These are phyloP conservation scores for Ceyx cyanopectus DNA, from an alignment of 2,113 vertebrate species.

Conservation along the genomic window DNA sequence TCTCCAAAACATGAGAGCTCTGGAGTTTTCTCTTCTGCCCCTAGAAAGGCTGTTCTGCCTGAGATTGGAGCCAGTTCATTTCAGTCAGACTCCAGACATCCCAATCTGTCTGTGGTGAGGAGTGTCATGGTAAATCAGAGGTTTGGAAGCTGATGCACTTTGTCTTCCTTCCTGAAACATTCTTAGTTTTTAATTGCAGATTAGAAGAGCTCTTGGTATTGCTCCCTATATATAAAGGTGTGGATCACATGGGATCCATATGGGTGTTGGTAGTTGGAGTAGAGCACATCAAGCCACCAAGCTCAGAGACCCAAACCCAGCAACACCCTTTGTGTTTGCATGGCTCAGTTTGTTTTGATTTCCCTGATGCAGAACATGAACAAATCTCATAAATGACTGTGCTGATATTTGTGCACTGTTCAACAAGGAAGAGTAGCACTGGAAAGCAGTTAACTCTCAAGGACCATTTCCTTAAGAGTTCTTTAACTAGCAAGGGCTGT, in stretches of 20 bases:
- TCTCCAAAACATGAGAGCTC: not conserved
- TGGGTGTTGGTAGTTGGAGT: not conserved
- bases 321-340: not conserved
- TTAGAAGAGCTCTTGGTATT: not conserved
- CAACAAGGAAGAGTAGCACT: not conserved
- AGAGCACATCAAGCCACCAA: not conserved
- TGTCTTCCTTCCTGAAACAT: not conserved
- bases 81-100: not conserved
- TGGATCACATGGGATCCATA: not conserved
- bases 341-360: not conserved
- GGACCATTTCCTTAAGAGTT: not conserved
- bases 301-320: not conserved
- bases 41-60: not conserved
- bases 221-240: not conserved
- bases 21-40: not conserved
- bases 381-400: not conserved
- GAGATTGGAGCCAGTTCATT: not conserved
- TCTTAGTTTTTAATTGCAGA: not conserved
- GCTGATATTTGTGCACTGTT: not conserved
- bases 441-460: not conserved
- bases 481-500: not conserved
- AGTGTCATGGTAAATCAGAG: not conserved
- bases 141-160: not conserved
- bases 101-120: not conserved
- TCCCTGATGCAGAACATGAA: not conserved